Conservation (phyloP, 2,113 vertebrate species). For the Apteryx owenii region DNA sequence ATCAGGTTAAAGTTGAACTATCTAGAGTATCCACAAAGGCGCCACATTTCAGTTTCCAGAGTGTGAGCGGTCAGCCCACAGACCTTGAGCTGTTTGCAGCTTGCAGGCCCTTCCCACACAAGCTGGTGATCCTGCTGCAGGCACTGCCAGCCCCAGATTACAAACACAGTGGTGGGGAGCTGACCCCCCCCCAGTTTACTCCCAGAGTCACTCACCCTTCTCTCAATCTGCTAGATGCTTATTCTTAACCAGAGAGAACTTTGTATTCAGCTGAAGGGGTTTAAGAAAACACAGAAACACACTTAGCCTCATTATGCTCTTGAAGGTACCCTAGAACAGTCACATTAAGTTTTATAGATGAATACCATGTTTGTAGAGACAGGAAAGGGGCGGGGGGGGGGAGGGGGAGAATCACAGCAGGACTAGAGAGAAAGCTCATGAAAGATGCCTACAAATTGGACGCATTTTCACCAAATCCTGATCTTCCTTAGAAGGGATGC, state of each 20-base stretch:
- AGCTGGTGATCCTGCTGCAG: neutral
- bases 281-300: neutral
- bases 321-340: neutral
- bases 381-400: neutral
- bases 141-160: neutral
- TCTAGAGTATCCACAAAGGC: neutral
- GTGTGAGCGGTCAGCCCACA: neutral
- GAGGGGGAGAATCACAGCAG: neutral
- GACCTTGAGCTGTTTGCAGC: neutral
- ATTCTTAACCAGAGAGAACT: neutral
- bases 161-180: neutral
- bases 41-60: constrained; percentile 18
- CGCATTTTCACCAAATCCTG: neutral
- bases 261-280: neutral
- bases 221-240: neutral
- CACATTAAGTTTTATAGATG: neutral
- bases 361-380: neutral
- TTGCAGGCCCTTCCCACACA: neutral
- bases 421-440: neutral
- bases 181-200: neutral
- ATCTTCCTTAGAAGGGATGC: neutral
- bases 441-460: neutral
- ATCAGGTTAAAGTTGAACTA: neutral
- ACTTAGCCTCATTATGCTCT: neutral
- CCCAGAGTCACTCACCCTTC: neutral